These are phyloP conservation scores for Acrobasis repandana DNA, from an alignment of 2,888 invertebrate genomes.

Conservation along the genomic window DNA sequence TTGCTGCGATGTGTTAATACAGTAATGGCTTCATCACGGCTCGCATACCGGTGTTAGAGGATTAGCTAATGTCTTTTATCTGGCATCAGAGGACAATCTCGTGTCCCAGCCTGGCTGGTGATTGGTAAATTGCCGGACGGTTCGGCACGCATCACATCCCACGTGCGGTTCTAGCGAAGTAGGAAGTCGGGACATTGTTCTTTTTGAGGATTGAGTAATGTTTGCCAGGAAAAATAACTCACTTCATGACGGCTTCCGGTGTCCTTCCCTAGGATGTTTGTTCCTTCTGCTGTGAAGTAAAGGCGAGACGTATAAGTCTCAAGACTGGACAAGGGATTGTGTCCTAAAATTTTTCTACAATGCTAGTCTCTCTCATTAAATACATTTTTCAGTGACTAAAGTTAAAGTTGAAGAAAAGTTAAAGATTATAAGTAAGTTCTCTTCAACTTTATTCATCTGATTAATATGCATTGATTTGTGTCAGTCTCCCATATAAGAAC, in stretches of 20 bases:
- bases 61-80: conserved; percentile 42
- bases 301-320: too few species aligned
- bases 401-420: too few species aligned
- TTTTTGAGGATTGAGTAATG: conserved; percentile 19
- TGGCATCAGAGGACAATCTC: conserved; percentile 49
- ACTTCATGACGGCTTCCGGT: conserved; percentile 10
- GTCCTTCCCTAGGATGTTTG: not conserved
- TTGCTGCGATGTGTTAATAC: conserved; percentile 8
- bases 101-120: conserved; percentile 44
- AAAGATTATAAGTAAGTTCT: too few species aligned
- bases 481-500: too few species aligned
- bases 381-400: too few species aligned
- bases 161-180: conserved; percentile 40
- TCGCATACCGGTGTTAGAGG: conserved; percentile 28
- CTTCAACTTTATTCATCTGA: too few species aligned
- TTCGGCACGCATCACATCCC: conserved; percentile 57
- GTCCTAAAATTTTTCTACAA: too few species aligned
- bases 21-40: conserved; percentile 22
- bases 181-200: conserved; percentile 30
- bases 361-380: too few species aligned
- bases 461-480: too few species aligned
- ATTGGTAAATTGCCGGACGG: conserved; percentile 78
- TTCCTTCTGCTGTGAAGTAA: not conserved
- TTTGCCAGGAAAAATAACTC: conserved; percentile 13
- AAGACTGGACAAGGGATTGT: too few species aligned